These are phyloP conservation scores for Channallabes apus DNA, from an alignment of 2,797 vertebrate species.

Conservation along the genomic window DNA sequence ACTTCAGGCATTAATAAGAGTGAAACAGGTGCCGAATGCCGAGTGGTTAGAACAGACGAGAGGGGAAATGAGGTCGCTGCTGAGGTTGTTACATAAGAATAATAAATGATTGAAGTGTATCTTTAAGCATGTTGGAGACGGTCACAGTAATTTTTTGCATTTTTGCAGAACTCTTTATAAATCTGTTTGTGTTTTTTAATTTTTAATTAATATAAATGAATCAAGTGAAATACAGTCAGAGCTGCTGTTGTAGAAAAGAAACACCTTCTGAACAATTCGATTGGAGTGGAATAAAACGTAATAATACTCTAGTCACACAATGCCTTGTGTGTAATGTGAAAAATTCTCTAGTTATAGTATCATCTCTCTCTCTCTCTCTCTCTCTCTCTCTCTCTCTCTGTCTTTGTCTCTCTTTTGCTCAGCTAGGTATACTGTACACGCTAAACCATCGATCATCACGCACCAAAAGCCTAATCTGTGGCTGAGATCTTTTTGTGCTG, in stretches of 20 bases:
- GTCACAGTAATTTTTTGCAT: too few relatives aligned
- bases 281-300: not conserved
- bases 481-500: slow-evolving; percentile 40
- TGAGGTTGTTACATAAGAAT: too few relatives aligned
- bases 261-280: not conserved
- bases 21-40: too few relatives aligned
- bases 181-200: not conserved
- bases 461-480: slow-evolving; percentile 40
- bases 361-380: not conserved
- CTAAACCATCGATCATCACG: slow-evolving; percentile 14
- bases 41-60: too few relatives aligned
- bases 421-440: slow-evolving; percentile 14
- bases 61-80: too few relatives aligned
- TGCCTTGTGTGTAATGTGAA: not conserved
- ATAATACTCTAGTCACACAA: not conserved
- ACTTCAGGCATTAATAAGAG: too few relatives aligned
- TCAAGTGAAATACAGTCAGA: not conserved
- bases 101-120: too few relatives aligned
- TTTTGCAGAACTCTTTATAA: not conserved
- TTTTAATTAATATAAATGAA: not conserved
- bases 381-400: not conserved
- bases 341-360: slow-evolving; percentile 1
- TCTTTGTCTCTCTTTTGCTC: not conserved
- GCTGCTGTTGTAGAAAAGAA: not conserved
- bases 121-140: too few relatives aligned